Evolutionary conservation across 2,797 vertebrate species (phyloP).

Genomic region (Hoplostethus atlanticus): DNA sequence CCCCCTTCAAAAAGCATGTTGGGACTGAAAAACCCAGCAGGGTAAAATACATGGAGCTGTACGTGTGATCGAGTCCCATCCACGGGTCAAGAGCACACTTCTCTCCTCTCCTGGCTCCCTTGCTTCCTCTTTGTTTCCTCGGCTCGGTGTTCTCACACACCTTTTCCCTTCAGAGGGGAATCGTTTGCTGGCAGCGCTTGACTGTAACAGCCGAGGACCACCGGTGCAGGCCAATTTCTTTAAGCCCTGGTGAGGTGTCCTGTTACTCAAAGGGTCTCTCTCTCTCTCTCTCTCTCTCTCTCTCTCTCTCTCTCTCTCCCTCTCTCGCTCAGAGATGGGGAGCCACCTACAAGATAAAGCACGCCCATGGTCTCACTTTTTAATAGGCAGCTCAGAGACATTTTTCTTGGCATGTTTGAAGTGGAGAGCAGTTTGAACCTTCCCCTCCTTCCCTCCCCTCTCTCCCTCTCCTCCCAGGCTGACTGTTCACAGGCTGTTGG

Average conservation of each 20-base stretch:
- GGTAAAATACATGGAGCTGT: no score
- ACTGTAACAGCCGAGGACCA: slow-evolving; percentile 23
- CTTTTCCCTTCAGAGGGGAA: slow-evolving; percentile 3
- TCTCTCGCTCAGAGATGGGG: slow-evolving; percentile 1
- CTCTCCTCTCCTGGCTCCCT: neutral
- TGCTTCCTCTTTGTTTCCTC: neutral
- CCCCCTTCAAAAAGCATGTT: no score
- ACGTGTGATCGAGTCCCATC: neutral
- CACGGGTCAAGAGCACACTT: neutral
- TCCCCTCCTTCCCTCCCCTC: neutral
- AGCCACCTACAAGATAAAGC: slow-evolving; percentile 31
- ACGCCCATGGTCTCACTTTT: slow-evolving; percentile 10
- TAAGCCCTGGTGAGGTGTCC: slow-evolving; percentile 17
- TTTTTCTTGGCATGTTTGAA: slow-evolving; percentile 68
- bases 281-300: slow-evolving; percentile 9
- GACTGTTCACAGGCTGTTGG: slow-evolving; percentile 57
- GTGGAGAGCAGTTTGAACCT: slow-evolving; percentile 25
- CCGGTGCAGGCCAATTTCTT: slow-evolving; percentile 22
- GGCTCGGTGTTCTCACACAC: slow-evolving; percentile 10
- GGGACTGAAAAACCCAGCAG: no score
- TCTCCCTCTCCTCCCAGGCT: slow-evolving; percentile 27
- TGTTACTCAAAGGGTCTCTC: slow-evolving; percentile 20
- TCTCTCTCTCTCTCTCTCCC: slow-evolving; percentile 4
- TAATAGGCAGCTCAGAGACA: slow-evolving; percentile 36
- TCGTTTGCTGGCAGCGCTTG: slow-evolving; percentile 7